Base-by-base conservation (phyloP, 2,113 vertebrate species). In the Anser brachyrhynchus region DNA sequence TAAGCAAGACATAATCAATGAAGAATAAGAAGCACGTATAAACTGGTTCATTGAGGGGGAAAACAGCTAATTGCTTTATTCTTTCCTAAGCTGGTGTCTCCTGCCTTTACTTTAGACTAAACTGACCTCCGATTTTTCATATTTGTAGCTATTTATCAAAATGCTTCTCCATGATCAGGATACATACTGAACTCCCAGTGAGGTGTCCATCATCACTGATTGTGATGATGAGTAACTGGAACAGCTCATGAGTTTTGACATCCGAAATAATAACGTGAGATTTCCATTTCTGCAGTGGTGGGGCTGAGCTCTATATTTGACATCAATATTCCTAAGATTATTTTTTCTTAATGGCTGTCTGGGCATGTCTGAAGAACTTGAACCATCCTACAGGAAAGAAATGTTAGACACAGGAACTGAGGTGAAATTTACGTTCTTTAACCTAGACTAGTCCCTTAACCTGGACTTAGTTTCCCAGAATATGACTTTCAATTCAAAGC, bases 31-130 rank as follows among this genome's bases (percentile, higher is more conserved):
- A 92, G 29, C 33, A 90, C 23, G 4, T 31, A 43, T 17, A 55
- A 6, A n/a, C 5, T 44, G 10, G 5, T 37, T 67, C n/a, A 26
- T 9, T 75, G 5, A 2, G 4, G 5, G 8, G 2, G 5, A 52
- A 77, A 91, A 78, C 20, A 74, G 4, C 1, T 19, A 37, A 49
- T 26, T 26, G 8, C 11, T 90, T 78, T n/a, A 31, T 75, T 75
- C 16, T 37, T 81, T 75, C 31, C 29, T 57, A 72, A 70, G 20
- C 11, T 69, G 5, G 10, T 58, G 4, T 33, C 66, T 82, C 37
- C n/a, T 77, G 44, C 6, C 9, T 54, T 84, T 65, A 9, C 9
- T 35, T 51, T 66, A 85, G 10, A 64, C 58, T 55, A 22, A 91
- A 84, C 17, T 10, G 7, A 4, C 9, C 35, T 59, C 25, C 18